Conservation (phyloP, 1,140 invertebrate genomes). For the Bombus confusus region DNA sequence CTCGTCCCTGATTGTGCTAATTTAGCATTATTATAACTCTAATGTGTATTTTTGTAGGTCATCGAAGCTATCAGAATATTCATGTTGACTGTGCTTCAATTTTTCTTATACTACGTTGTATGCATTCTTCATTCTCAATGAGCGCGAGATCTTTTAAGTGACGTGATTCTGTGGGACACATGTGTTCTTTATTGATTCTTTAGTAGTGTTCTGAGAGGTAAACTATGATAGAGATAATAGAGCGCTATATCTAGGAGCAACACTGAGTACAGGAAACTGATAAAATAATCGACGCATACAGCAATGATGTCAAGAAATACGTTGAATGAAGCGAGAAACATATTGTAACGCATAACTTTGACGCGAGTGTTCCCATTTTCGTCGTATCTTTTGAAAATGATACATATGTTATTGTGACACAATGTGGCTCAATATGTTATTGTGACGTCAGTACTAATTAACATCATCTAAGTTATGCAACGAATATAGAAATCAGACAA, state of each 20-base stretch:
- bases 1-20: too few relatives aligned
- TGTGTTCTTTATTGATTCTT: not conserved
- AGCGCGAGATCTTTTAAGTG: not conserved
- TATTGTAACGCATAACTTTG: not conserved
- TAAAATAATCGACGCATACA: constrained; percentile 9
- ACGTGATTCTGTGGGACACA: not conserved
- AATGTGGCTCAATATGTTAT: not conserved
- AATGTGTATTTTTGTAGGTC: constrained; percentile 56
- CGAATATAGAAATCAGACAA: too few relatives aligned
- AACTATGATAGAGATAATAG: not conserved
- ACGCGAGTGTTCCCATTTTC: not conserved
- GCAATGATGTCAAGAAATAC: not conserved
- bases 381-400: not conserved
- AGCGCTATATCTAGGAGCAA: constrained; percentile 10
- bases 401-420: not conserved
- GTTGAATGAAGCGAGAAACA: constrained; percentile 2
- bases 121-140: not conserved
- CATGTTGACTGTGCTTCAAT: constrained; percentile 72
- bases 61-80: constrained; percentile 68
- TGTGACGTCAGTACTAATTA: not conserved
- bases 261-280: constrained; percentile 27
- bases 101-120: constrained; percentile 27
- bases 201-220: not conserved
- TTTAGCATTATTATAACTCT: too few relatives aligned
- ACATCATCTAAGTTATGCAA: not conserved